Conservation (phyloP, 2,888 invertebrate genomes). For the Drosophila fulvimacula region DNA sequence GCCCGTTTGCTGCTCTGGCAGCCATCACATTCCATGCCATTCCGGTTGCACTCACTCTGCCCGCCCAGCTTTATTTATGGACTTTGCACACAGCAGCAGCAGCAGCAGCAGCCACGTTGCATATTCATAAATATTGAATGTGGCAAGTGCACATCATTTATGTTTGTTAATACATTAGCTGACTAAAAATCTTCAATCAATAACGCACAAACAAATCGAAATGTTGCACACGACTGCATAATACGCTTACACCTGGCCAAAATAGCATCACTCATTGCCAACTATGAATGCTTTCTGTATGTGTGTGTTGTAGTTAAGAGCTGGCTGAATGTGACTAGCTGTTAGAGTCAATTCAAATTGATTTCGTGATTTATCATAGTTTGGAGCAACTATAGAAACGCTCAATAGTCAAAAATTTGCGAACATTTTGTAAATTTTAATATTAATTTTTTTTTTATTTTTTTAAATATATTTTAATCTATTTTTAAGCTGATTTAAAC, state of each 20-base stretch:
- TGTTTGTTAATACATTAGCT: constrained; percentile 2
- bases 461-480: neutral
- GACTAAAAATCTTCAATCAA: constrained; percentile 7
- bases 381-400: neutral
- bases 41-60: neutral
- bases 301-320: neutral
- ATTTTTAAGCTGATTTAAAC: no score
- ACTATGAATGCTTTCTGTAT: neutral
- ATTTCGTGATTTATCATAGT: neutral
- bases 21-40: constrained; percentile 1
- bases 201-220: neutral
- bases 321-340: neutral
- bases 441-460: neutral
- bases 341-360: neutral
- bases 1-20: constrained; percentile 37
- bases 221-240: neutral
- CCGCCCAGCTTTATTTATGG: constrained; percentile 61
- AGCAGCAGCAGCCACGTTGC: neutral
- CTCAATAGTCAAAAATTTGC: neutral
- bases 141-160: constrained; percentile 4
- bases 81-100: constrained; percentile 45
- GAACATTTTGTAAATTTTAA: neutral
- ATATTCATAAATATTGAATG: neutral
- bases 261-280: neutral
- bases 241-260: neutral